Evolutionary conservation across 2,888 invertebrate genomes (phyloP), one percentile per base, ranked within the genome.

Genomic region (Neoitamus cyanurus): DNA sequence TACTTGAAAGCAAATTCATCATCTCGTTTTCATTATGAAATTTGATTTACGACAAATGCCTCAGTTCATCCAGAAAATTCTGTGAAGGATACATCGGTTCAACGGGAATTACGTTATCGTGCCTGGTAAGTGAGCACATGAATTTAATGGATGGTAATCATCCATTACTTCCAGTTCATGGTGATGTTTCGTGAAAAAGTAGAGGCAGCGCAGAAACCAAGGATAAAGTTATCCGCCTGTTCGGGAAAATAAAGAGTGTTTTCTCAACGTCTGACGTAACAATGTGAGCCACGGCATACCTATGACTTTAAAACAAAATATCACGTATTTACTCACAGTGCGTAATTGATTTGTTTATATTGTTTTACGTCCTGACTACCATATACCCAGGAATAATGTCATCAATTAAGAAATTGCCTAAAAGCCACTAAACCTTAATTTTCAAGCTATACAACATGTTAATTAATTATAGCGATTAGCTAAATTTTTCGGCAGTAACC

Each of bases 11-110:
- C 25, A 58, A 58, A 58, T 58, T 58, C 58, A 58, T 58, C 58
- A 58, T 58, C 58, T 58, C 58, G 58, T 58, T 58, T 58, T 58
- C 58, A 58, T 58, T 58, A 58, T 58, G 58, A 58, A 58, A 58
- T 25, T 58, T 58, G 58, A 58, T 58, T 58, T 58, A 58, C 58
- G 58, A 20, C 20, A 58, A 58, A 25, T 25, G 58, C 58, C 25
- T 58, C 20, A 25, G 25, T 58, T 58, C 58, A 58, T 25, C 58
- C 58, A 58, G 20, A 58, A 58, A 58, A 58, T 58, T 20, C 9
- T 9, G 20, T 25, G 25, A 58, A 58, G 25, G 58, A 58, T 58
- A 58, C 58, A 58, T 58, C 58, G 58, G 58, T 58, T 58, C 20
- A 25, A 25, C 20, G 42, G 20, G 9, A 58, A 58, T 58, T 58